Base-by-base conservation (phyloP, 2,113 vertebrate genomes). In the Rhynchopsitta pachyrhyncha region DNA sequence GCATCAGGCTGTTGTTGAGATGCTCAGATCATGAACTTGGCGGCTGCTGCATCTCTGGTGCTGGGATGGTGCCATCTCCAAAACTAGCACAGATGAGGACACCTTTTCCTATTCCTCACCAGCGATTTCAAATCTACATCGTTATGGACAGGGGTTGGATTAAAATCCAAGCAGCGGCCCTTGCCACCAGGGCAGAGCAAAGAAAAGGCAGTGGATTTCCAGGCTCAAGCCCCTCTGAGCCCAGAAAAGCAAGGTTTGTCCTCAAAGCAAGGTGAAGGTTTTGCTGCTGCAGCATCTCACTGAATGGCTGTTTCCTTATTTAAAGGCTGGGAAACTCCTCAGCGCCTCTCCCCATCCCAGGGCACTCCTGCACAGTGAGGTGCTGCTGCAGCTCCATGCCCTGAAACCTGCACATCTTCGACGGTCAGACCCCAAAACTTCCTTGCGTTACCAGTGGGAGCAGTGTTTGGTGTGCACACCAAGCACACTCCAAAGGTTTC, bases 401-500 rank as follows among this genome's bases (percentile, higher is more conserved):
- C 67, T 22, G 7, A 81, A n/a, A 31, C 39, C 7, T 7, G 5
- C 7, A 1, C 1, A 0, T 35, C 17, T 24, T 23, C 4, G 1
- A 7, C 1, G 55, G 23, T 25, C 31, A 11, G 31, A 33, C 8
- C 52, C 82, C 57, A 4, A 57, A 73, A 55, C 11, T 41, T 22
- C 29, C n/a, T 42, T 3, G n/a, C 11, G 22, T 29, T 47, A 11
- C 39, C n/a, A 24, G 20, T 9, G 0, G 41, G 33, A 66, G 27
- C 18, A 11, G 4, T 1, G 6, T n/a, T 8, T 8, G 42, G 49
- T 15, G 4, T 68, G 11, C 13, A n/a, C 2, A 2, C 11, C 3
- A 1, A 16, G 42, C 5, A 0, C 4, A 1, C 3, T 11, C 41
- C 1, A 0, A 15, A 46, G 16, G 9, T 6, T n/a, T 33, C 46